Percentiles rank a stretch among this genome's conserved stretches.
Evolutionary conservation across 2,113 vertebrate genomes (phyloP).

Genomic region (Penelope pileata): DNA sequence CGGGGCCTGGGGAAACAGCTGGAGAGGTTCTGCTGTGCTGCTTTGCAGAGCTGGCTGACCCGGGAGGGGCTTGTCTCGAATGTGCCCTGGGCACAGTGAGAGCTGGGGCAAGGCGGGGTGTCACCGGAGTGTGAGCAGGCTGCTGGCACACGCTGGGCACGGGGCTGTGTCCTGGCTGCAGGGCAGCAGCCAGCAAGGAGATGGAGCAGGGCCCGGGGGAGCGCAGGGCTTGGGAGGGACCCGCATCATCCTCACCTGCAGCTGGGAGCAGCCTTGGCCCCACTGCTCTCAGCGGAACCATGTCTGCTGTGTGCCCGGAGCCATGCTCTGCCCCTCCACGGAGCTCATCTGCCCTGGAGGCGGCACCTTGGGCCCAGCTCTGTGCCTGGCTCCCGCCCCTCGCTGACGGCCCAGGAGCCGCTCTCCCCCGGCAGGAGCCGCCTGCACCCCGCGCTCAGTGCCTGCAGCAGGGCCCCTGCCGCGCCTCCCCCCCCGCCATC

Average conservation of each 20-base stretch:
- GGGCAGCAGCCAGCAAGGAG: not conserved
- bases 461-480: conserved; percentile 40
- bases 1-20: not conserved
- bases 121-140: fast-evolving
- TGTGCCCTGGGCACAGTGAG: fast-evolving
- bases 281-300: too few relatives aligned
- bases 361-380: not conserved
- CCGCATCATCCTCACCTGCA: fast-evolving
- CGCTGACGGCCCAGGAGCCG: conserved; percentile 34
- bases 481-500: conserved; percentile 28
- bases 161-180: not conserved
- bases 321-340: fast-evolving
- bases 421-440: conserved; percentile 30
- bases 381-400: fast-evolving
- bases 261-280: not conserved
- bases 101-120: fast-evolving
- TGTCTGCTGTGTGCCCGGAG: not conserved
- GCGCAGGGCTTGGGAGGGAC: fast-evolving
- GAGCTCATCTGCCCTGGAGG: fast-evolving
- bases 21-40: fast-evolving
- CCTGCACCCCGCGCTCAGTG: not conserved
- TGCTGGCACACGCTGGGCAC: fast-evolving
- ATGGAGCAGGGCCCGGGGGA: not conserved
- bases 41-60: not conserved
- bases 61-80: not conserved